Evolutionary conservation across 1,140 invertebrate genomes (phyloP), one percentile per base, ranked within the genome.

Genomic region (Paraescarpia echinospica): DNA sequence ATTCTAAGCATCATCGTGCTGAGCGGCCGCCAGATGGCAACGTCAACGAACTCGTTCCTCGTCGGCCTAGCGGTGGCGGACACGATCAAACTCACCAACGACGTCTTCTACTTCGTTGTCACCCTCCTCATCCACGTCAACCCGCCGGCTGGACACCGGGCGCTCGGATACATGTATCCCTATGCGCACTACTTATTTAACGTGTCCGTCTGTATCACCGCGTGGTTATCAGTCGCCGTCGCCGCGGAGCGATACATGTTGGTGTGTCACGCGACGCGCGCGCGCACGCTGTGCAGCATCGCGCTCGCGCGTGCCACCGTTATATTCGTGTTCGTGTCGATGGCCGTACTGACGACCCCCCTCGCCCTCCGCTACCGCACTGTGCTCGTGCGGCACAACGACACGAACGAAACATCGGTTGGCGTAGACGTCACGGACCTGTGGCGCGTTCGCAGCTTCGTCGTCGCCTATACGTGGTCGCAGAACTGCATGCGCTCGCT

Each of bases 241-340:
- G 99, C 99, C 0, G 97, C 99, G 93, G 99, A 99, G 96, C 97
- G 99, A 90, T 99, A 98, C 96, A 98, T 99, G 88, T 98, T 98
- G 1, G 99, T 99, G 0, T 99, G 98, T 95, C 98, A 99, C 96
- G 98, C 98, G 0, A 96, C 99, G 8, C 97, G 97, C 92, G 98
- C 98, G 0, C 97, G 98, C 92, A 98, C 98, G 0, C 96, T 99
- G 35, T 99, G 98, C 96, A 99, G 98, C 0, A 91, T 94, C 27
- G 34, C 91, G 1, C 89, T 94, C 18, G 95, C 95, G 1, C 94
- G 94, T 5, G 59, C 94, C 4, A 94, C 94, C 9, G 94, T 94
- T 91, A 77, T 93, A 9, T 51, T 93, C 8, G 94, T 95, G 14
- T 95, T 94, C 93, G 34, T 95, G 22, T 90, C 94, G 59, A 95